Evolutionary conservation across 2,113 vertebrate species (phyloP).

Genomic region (Rhineura floridana): DNA sequence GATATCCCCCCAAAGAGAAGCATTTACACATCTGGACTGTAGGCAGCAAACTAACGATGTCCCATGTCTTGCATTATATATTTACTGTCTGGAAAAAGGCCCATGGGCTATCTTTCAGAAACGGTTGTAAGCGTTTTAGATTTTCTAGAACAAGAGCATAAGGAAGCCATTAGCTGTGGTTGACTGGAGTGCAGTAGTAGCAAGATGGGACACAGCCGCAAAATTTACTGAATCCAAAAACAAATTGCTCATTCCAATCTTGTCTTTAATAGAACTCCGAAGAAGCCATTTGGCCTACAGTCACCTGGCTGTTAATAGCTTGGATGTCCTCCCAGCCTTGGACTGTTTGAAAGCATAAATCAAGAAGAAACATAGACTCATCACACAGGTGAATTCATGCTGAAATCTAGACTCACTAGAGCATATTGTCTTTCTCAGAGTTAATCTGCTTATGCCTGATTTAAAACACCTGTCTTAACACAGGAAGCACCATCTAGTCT

Average conservation of each 20-base stretch:
- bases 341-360: conserved; percentile 27
- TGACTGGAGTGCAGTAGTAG: neutral
- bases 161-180: neutral
- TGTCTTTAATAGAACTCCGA: conserved; percentile 13
- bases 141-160: conserved; percentile 12
- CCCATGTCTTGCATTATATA: neutral
- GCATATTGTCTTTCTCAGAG: neutral
- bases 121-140: conserved; percentile 6
- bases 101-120: neutral
- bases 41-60: neutral
- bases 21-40: neutral
- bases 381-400: conserved; percentile 7
- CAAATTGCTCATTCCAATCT: neutral
- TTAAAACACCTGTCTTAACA: neutral
- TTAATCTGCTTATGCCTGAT: conserved; percentile 10
- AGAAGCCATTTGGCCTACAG: neutral
- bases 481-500: neutral
- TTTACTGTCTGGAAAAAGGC: neutral
- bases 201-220: neutral
- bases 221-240: neutral
- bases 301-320: neutral
- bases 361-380: conserved; percentile 8
- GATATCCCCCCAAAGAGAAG: neutral
- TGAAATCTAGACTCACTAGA: conserved; percentile 4
- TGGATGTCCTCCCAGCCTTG: neutral